These are phyloP conservation scores for Rhineura floridana DNA, from an alignment of 2,113 vertebrate species.

Conservation along the genomic window DNA sequence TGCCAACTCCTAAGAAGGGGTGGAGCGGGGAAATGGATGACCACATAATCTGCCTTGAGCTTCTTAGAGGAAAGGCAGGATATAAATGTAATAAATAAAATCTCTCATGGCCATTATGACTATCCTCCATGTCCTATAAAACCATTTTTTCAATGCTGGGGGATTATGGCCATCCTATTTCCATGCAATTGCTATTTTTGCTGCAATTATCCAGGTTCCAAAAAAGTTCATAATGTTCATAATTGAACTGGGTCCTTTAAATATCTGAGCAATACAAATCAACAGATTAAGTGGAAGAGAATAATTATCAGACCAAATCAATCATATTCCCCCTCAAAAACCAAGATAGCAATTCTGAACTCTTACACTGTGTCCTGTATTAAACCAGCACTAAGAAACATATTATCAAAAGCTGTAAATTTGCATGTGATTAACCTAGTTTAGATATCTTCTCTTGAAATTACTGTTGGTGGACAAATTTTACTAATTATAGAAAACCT, in stretches of 20 bases:
- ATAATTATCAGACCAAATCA: background rate
- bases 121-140: background rate
- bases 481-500: background rate
- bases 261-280: background rate
- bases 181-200: background rate
- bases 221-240: background rate
- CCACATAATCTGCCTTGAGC: background rate
- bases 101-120: background rate
- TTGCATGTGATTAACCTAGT: background rate
- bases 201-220: background rate
- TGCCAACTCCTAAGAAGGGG: background rate
- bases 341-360: background rate
- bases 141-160: background rate
- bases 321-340: background rate
- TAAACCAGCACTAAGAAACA: background rate
- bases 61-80: background rate
- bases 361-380: background rate
- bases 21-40: background rate
- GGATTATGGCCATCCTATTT: background rate
- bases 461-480: background rate
- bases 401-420: background rate
- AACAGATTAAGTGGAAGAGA: background rate
- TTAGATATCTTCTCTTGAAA: background rate
- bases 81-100: conserved; percentile 6
- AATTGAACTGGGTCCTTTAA: background rate